These are phyloP conservation scores for Mastomys natalensis DNA, from an alignment of 2,113 vertebrate genomes.

Conservation along the genomic window DNA sequence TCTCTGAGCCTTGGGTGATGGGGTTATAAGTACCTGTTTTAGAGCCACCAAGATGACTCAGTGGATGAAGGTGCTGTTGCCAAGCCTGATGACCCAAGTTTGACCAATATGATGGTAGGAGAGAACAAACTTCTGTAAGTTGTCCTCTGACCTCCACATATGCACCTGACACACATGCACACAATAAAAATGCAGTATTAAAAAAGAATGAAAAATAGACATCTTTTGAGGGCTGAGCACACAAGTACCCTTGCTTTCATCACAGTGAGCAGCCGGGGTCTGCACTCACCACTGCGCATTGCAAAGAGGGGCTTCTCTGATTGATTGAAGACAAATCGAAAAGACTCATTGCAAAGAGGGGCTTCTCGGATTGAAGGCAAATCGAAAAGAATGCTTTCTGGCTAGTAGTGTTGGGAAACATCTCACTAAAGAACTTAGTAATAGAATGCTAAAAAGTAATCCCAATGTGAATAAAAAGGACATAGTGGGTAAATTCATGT, in stretches of 20 bases:
- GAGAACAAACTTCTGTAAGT: neutral
- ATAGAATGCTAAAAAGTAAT: neutral
- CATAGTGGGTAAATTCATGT: neutral
- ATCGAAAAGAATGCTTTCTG: neutral
- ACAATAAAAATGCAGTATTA: neutral
- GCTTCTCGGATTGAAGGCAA: neutral
- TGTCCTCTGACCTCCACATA: neutral
- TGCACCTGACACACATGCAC: neutral
- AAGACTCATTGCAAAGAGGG: neutral
- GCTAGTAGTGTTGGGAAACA: neutral
- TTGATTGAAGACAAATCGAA: neutral
- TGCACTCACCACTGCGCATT: neutral
- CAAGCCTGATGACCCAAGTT: neutral
- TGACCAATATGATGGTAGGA: neutral
- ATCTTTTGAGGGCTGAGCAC: neutral
- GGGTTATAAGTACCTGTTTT: neutral
- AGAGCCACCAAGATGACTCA: neutral
- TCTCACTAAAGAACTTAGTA: constrained; percentile 33
- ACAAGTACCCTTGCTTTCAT: neutral
- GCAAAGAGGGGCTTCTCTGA: neutral
- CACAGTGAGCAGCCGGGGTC: neutral
- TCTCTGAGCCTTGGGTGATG: neutral
- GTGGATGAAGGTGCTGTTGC: neutral
- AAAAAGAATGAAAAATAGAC: neutral
- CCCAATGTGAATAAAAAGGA: neutral